phyloP scores from a whole-genome alignment of 2,888 invertebrate species.

The Rhodophaea formosa region DNA sequence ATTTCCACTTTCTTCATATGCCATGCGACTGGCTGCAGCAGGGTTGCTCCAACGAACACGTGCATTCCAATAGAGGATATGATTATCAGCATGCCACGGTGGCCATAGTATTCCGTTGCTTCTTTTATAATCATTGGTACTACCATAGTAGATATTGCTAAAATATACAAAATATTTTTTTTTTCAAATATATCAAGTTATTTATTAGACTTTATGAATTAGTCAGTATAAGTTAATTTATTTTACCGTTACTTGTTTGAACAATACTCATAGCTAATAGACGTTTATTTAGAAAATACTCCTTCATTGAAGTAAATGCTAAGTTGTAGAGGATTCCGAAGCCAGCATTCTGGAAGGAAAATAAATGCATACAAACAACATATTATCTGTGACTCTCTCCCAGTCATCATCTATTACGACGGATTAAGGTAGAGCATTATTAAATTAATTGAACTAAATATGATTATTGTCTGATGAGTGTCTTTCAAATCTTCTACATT shows the following conservation, averaged over 20 bases:
- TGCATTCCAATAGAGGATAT: conserved; percentile 83
- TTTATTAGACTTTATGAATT: no score
- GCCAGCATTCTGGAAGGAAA: conserved; percentile 29
- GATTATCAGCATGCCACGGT: conserved; percentile 83
- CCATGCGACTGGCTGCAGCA: conserved; percentile 86
- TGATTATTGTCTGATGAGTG: no score
- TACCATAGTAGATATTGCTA: conserved; percentile 60
- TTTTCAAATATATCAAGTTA: no score
- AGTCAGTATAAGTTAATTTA: no score
- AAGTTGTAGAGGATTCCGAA: conserved; percentile 48
- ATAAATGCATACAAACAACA: no score
- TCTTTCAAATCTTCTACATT: no score
- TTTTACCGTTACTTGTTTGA: conserved; percentile 49
- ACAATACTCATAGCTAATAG: conserved; percentile 47
- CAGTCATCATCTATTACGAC: no score
- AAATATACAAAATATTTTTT: no score
- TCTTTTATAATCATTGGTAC: conserved; percentile 83
- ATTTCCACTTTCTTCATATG: conserved; percentile 71
- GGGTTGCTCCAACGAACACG: conserved; percentile 81
- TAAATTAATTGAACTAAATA: no score
- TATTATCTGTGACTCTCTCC: no score
- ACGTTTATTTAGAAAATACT: conserved; percentile 53
- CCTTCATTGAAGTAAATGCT: conserved; percentile 45
- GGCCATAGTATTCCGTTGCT: conserved; percentile 82
- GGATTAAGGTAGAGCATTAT: no score